Base-by-base conservation (phyloP, 2,113 vertebrate species). In the Periophthalmodon schlosseri region DNA sequence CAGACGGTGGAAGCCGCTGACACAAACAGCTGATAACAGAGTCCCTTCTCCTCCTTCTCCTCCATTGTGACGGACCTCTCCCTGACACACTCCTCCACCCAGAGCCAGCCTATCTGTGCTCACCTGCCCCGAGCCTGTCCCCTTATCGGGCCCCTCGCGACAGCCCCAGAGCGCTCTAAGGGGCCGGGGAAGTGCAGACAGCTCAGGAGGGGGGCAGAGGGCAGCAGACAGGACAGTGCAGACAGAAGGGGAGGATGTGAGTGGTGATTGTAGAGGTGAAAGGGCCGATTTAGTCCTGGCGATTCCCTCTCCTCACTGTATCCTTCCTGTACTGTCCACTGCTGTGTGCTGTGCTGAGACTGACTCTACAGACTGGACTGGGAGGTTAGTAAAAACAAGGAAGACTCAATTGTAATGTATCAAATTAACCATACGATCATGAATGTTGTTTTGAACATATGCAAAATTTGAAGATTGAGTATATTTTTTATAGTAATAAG, bases 11-110 rank as follows among this genome's bases (percentile, higher is more conserved):
- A 88, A 86, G 86, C 82, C 77, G 84, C 83, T 91, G 91, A 92
- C 90, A 91, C 80, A 85, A 88, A 87, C 86, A 71, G 81, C 86
- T 81, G 91, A 92, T 92, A 92, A 85, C 66, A 61, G 82, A 65
- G 81, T 15, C 47, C 47, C 83, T 87, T 84, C 69, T 75, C 83
- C 81, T 44, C 86, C 84, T 85, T 89, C 84, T 87, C 83, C 88
- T 87, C 87, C 79, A 84, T 84, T 87, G 86, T 23, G 61, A 86
- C 76, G 78, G 80, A 73, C 83, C 46, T 47, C 83, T 78, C 85
- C 80, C 85, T 78, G 13, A 4, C 64, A 68, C 52, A 47, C 72
- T 63, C 75, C 67, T 54, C 46, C 73, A 28, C 39, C 8, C 39
- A 67, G 73, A 74, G 14, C 63, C 34, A 64, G 57, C 14, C 86